These are phyloP conservation scores for Macrophya annulata DNA, from an alignment of 2,888 invertebrate species.

Conservation along the genomic window DNA sequence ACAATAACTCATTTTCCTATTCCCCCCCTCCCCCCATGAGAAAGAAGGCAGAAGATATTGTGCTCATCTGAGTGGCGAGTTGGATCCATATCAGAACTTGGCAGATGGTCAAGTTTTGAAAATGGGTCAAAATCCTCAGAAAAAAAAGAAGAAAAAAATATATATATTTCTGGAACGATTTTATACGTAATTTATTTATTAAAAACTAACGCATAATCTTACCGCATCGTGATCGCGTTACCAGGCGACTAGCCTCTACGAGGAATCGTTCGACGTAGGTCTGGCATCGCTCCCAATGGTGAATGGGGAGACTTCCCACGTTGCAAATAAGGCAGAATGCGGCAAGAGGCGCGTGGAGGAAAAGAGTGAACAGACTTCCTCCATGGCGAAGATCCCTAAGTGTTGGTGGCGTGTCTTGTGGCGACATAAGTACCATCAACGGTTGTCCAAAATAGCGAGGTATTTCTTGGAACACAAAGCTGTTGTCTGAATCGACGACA, in stretches of 20 bases:
- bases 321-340: constrained; percentile 96
- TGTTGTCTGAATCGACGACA: constrained; percentile 97
- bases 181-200: no score
- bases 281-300: constrained; percentile 95
- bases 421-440: constrained; percentile 95
- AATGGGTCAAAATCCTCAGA: constrained; percentile 24
- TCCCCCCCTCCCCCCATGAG: neutral
- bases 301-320: constrained; percentile 91
- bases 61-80: constrained; percentile 42
- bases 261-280: constrained; percentile 94
- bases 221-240: constrained; percentile 92
- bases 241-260: constrained; percentile 91
- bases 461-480: constrained; percentile 94
- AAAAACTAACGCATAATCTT: constrained; percentile 74
- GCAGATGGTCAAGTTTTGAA: constrained; percentile 48
- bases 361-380: constrained; percentile 96
- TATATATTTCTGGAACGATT: neutral
- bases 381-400: constrained; percentile 92
- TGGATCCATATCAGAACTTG: constrained; percentile 52
- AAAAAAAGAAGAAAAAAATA: neutral
- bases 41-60: constrained; percentile 9
- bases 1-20: neutral
- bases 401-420: constrained; percentile 92
- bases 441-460: constrained; percentile 97
- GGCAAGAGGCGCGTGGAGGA: constrained; percentile 96